Percentiles rank a stretch among this genome's conserved stretches.
phyloP scores from a whole-genome alignment of 92 coral and sea anemone genomes.

The Galaxea fascicularis region DNA sequence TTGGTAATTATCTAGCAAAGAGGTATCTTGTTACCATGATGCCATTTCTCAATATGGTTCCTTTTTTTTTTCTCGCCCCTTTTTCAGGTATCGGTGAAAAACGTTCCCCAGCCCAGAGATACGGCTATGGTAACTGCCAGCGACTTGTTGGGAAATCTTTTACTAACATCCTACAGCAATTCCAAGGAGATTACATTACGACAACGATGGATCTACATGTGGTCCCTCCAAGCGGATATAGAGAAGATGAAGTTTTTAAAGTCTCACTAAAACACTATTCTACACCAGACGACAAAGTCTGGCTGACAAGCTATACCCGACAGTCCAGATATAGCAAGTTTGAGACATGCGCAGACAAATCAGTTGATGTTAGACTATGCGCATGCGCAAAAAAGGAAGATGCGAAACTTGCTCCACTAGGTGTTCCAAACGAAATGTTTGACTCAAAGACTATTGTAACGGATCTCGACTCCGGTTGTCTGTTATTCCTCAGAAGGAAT shows the following conservation, averaged over 20 bases:
- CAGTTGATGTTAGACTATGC: conserved; percentile 80
- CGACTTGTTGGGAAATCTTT: conserved; percentile 64
- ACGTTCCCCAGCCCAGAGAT: neutral
- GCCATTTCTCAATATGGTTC: neutral
- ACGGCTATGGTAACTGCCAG: conserved; percentile 59
- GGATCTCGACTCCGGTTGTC: conserved; percentile 24
- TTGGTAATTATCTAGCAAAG: no score
- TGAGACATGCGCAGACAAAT: conserved; percentile 82
- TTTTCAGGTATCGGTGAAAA: no score
- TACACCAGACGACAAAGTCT: conserved; percentile 10
- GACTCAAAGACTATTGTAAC: conserved; percentile 16
- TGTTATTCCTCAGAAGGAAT: conserved; percentile 2
- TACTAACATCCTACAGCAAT: conserved; percentile 26
- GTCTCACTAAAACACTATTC: conserved; percentile 24
- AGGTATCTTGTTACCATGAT: no score
- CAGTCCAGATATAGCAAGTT: conserved; percentile 72
- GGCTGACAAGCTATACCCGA: conserved; percentile 27
- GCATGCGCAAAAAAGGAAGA: conserved; percentile 67
- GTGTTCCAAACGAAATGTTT: conserved; percentile 7
- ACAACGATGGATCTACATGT: conserved; percentile 53
- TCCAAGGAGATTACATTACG: conserved; percentile 33
- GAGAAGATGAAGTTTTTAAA: conserved; percentile 45
- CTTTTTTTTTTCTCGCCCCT: neutral
- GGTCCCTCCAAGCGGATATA: conserved; percentile 39
- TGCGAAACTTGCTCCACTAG: no score